phyloP scores from a whole-genome alignment of 2,113 vertebrate genomes.

The Megalops atlanticus region DNA sequence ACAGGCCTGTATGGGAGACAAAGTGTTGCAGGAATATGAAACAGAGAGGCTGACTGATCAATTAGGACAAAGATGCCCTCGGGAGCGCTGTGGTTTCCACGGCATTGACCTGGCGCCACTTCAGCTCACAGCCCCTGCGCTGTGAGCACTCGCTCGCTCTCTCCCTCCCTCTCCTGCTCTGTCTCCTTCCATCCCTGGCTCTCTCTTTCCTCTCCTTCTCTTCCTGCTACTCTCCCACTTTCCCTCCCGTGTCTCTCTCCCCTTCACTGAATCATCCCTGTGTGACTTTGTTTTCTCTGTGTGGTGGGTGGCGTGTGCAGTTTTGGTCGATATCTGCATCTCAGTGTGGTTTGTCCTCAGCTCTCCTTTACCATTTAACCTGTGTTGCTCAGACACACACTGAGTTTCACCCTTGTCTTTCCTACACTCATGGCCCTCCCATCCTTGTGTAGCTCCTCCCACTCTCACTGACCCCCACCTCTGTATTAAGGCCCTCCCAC shows the following conservation, averaged over 20 bases:
- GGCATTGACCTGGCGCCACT: constrained; percentile 45
- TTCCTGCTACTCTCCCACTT: not conserved
- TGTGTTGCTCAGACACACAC: not conserved
- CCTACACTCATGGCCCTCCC: not conserved
- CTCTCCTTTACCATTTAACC: not conserved
- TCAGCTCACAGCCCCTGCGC: constrained; percentile 29
- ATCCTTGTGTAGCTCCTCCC: not conserved
- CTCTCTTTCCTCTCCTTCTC: not conserved
- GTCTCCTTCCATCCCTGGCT: not conserved
- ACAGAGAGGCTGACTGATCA: constrained; percentile 49
- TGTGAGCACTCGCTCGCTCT: not conserved
- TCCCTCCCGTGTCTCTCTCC: not conserved
- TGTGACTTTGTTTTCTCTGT: not conserved
- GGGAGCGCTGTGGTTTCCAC: constrained; percentile 46
- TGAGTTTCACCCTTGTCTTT: not conserved
- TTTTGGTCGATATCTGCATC: not conserved
- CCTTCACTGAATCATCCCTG: not conserved
- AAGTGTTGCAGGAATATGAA: constrained; percentile 32
- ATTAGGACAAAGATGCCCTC: constrained; percentile 52
- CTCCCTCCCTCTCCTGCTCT: not conserved
- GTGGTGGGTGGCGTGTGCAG: not conserved
- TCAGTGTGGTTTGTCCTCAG: not conserved
- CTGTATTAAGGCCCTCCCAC: not conserved
- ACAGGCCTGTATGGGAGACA: constrained; percentile 27
- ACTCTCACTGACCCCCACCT: not conserved